Base-by-base conservation (phyloP, 1,140 invertebrate genomes). In the Pemphigus obesinymphae region DNA sequence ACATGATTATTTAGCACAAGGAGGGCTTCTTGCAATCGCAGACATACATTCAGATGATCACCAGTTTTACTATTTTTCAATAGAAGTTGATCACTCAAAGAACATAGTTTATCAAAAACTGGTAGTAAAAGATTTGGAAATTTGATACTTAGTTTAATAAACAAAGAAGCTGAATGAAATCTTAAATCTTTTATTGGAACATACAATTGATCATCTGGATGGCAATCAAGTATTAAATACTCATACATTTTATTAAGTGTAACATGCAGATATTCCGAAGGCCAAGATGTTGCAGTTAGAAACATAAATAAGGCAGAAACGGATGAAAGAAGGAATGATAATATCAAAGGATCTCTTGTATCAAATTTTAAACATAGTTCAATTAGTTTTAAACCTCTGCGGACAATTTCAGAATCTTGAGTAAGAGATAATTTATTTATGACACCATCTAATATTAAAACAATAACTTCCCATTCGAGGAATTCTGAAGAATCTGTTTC, bases 221-320 rank as follows among this genome's bases (percentile, higher is more conserved):
- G 76, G 34, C 76, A 80, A 13, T 80, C 76, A 20, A 80, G 76
- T 63, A 80, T 80, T 45, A 80, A 31, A 80, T 80, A 80, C 31
- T 63, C 76, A 80, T 61, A 80, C 76, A 80, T 80, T 61, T 80
- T 80, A 80, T 80, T 80, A 11, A 80, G 55, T 43, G 55, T 80
- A 20, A n/a, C 55, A 80, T 80, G 76, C 29, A 80, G 55, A 63
- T 80, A 80, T 61, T 80, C 76, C 11, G 76, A 80, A n/a, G 76
- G 76, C 76, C 76, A 80, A 10, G 76, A 93, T 1, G 93, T 93
- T 90, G 93, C 95, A 84, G 92, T 94, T 23, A 97, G 88, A 86
- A 96, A 97, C 13, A 96, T 93, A 86, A 97, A 96, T 0, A 97
- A 88, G 0, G 94, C 93, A 23, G 95, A 97, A 82, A 97, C 94